Conservation (phyloP, 2,888 invertebrate species). For the Palloptera scutellata region DNA sequence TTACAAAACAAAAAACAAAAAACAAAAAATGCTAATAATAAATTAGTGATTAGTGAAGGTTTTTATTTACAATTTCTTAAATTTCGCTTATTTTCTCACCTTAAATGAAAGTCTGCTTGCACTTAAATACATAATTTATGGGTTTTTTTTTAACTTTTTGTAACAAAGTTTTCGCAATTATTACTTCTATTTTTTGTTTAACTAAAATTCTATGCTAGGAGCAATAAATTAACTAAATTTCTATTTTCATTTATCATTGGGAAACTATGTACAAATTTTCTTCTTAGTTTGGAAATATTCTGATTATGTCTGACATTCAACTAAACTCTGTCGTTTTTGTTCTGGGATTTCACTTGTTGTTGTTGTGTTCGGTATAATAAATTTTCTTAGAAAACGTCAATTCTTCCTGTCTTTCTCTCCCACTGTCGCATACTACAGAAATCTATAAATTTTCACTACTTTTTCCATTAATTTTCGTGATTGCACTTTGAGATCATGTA, state of each 20-base stretch:
- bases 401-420: neutral
- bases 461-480: constrained; percentile 32
- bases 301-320: neutral
- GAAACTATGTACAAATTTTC: neutral
- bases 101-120: constrained; percentile 4
- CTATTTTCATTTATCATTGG: neutral
- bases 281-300: neutral
- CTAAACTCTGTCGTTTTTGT: neutral
- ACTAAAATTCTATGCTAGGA: neutral
- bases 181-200: neutral
- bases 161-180: neutral
- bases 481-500: constrained; percentile 59
- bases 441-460: constrained; percentile 16
- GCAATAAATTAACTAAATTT: neutral
- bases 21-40: too few relatives aligned
- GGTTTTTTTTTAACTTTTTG: neutral
- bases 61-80: neutral
- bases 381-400: neutral
- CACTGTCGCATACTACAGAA: neutral
- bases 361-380: neutral
- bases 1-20: too few relatives aligned
- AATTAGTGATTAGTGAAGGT: too few relatives aligned
- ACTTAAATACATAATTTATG: constrained; percentile 15
- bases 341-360: too few relatives aligned
- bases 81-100: neutral